Evolutionary conservation across 2,888 invertebrate species (phyloP).

Genomic region (Macrosiphum euphorbiae): DNA sequence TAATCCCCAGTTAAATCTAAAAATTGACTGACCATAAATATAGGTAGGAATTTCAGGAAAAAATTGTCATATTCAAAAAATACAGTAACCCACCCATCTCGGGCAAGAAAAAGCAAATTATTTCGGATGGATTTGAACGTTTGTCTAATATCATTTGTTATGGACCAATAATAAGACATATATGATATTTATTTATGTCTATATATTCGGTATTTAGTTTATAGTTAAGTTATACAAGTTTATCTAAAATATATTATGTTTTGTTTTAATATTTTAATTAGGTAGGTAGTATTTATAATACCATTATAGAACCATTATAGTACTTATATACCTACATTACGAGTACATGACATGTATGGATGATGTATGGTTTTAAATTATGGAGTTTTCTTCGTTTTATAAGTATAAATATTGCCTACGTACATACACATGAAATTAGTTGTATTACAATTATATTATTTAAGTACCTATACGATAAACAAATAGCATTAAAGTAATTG

Average conservation of each 20-base stretch:
- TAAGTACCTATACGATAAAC: neutral
- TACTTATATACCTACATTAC: neutral
- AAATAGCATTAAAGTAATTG: neutral
- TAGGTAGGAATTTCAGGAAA: neutral
- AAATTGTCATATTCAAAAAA: neutral
- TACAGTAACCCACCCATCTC: neutral
- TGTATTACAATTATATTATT: neutral
- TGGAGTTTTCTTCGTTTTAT: neutral
- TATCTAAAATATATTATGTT: too few species aligned
- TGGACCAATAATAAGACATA: neutral
- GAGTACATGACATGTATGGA: neutral
- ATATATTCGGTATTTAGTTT: neutral
- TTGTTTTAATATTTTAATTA: neutral
- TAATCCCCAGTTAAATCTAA: neutral
- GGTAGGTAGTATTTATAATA: neutral
- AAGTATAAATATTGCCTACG: neutral
- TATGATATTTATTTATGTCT: neutral
- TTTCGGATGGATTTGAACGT: neutral
- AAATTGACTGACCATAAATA: neutral
- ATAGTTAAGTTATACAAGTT: neutral
- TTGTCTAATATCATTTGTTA: neutral
- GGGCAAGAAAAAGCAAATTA: neutral
- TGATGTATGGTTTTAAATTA: neutral
- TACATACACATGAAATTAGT: neutral
- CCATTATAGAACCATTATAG: too few species aligned